Conservation (phyloP, 2,113 vertebrate species). For the Oncorhynchus nerka region DNA sequence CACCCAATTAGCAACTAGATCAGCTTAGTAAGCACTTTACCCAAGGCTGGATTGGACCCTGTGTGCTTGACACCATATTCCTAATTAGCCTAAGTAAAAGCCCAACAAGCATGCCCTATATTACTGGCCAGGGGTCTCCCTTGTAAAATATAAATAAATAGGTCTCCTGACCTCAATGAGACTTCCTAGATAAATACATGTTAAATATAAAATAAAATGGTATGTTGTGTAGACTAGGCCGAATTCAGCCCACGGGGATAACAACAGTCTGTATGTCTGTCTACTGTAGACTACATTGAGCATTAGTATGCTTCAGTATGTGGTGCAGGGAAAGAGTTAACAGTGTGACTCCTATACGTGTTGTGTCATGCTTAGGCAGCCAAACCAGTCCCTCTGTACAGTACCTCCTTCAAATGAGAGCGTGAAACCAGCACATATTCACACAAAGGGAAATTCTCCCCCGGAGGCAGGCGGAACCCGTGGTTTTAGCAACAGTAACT, state of each 20-base stretch:
- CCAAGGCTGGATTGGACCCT: not conserved
- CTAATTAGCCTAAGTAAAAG: not conserved
- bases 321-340: constrained; percentile 58
- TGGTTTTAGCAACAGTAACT: constrained; percentile 81
- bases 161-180: no score
- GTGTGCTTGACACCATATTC: not conserved
- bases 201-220: not conserved
- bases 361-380: constrained; percentile 70
- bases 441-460: constrained; percentile 71
- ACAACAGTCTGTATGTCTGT: not conserved
- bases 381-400: constrained; percentile 73
- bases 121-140: not conserved
- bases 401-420: constrained; percentile 62
- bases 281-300: no score
- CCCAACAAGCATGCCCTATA: not conserved
- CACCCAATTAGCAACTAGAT: not conserved
- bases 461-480: constrained; percentile 58
- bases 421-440: constrained; percentile 36
- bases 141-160: no score
- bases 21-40: not conserved
- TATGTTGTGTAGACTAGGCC: not conserved
- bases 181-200: no score
- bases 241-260: no score
- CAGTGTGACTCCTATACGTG: constrained; percentile 40
- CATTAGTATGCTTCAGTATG: not conserved